A percentile compares a stretch with the other conserved stretches of the same genome.
phyloP scores from a whole-genome alignment of 2,888 invertebrate species.

The Unio delphinus region DNA sequence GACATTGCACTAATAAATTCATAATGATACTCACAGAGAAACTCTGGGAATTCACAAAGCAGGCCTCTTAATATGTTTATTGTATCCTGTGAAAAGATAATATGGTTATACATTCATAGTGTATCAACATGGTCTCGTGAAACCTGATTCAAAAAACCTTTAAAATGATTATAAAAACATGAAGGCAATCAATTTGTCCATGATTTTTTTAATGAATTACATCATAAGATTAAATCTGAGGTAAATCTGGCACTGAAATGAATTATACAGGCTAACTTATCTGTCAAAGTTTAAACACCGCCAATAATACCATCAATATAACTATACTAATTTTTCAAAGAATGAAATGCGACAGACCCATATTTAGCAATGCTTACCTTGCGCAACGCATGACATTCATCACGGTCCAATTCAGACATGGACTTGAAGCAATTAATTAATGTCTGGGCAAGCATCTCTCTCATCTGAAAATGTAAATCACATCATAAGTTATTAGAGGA shows the following conservation, averaged over 20 bases:
- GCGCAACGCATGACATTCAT: constrained; percentile 92
- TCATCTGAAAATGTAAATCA: constrained; percentile 76
- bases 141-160: not conserved
- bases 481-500: too few species aligned
- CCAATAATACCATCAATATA: too few species aligned
- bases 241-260: too few species aligned
- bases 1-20: constrained; percentile 91
- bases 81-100: constrained; percentile 75
- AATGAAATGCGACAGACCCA: not conserved
- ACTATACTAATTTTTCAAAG: too few species aligned
- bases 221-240: too few species aligned
- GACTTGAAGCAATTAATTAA: constrained; percentile 96
- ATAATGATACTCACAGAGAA: constrained; percentile 84
- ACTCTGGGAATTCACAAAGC: constrained; percentile 99
- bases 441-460: constrained; percentile 97
- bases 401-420: constrained; percentile 92
- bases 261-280: too few species aligned
- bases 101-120: too few species aligned
- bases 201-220: too few species aligned
- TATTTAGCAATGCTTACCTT: constrained; percentile 78
- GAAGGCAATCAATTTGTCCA: not conserved
- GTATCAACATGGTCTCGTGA: not conserved
- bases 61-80: constrained; percentile 93
- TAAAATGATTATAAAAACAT: not conserved
- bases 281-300: too few species aligned